Evolutionary conservation across 2,113 vertebrate genomes (phyloP).

Genomic region (Hypocryptadius cinnamomeus): DNA sequence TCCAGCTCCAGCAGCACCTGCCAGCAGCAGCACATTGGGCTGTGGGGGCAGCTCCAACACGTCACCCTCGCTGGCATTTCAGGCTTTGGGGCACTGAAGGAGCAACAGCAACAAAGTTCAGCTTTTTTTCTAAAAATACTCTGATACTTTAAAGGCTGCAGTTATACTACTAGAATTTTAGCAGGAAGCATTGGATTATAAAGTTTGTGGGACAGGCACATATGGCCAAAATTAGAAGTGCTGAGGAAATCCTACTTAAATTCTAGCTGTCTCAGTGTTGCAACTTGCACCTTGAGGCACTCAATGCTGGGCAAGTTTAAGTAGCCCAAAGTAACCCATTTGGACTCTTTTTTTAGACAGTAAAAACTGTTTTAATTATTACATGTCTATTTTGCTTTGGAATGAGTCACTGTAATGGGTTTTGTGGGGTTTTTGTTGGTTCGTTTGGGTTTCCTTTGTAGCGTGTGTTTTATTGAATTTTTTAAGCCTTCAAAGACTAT

Average conservation of each 20-base stretch:
- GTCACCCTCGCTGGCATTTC: rapidly evolving
- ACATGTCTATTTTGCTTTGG: neutral
- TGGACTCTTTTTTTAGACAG: neutral
- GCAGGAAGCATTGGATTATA: neutral
- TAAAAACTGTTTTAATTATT: neutral
- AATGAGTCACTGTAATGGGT: neutral
- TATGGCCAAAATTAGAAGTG: neutral
- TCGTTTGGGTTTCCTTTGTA: neutral
- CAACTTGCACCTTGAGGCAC: neutral
- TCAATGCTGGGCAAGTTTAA: neutral
- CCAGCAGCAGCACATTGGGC: neutral
- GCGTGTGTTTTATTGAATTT: neutral
- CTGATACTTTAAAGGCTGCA: neutral
- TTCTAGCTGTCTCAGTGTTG: neutral
- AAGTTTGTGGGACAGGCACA: neutral
- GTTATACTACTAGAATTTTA: neutral
- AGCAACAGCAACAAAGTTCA: neutral
- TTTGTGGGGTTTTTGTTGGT: neutral
- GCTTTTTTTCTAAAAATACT: neutral
- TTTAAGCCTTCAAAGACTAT: neutral
- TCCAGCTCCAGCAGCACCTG: constrained; percentile 38
- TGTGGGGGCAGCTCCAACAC: neutral
- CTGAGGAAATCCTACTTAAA: neutral
- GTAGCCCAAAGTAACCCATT: neutral
- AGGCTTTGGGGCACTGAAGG: neutral